Percentiles rank a stretch among this genome's conserved stretches.
Conservation (phyloP, 2,888 invertebrate genomes). For the Caenorhabditis macrosperma region DNA sequence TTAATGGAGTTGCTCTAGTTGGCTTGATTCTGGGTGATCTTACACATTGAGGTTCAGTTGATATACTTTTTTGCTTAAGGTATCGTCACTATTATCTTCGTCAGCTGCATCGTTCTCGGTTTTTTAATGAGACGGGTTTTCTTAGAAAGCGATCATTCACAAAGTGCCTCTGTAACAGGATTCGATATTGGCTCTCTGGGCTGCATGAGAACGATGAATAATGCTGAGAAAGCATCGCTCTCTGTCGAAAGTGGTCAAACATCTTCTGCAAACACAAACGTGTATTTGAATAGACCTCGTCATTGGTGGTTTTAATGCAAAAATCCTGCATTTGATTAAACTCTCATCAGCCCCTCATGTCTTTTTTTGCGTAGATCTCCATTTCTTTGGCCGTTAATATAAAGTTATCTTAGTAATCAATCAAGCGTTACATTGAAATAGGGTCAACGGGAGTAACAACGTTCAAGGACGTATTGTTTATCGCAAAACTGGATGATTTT, state of each 20-base stretch:
- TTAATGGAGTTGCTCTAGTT: conserved; percentile 50
- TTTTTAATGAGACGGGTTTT: conserved; percentile 66
- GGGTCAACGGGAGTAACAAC: too few relatives aligned
- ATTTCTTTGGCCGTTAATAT: too few relatives aligned
- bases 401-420: too few relatives aligned
- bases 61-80: conserved; percentile 49
- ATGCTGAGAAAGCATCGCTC: too few relatives aligned
- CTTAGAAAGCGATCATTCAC: conserved; percentile 58
- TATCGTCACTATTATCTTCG: conserved; percentile 63
- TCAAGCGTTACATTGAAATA: too few relatives aligned
- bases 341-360: too few relatives aligned
- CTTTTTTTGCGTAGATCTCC: too few relatives aligned
- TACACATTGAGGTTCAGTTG: too few relatives aligned
- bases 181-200: conserved; percentile 61
- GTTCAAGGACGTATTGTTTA: too few relatives aligned
- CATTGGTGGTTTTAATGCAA: conserved; percentile 76
- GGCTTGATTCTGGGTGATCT: conserved; percentile 43
- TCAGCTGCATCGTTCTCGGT: conserved; percentile 61
- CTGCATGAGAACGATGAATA: conserved; percentile 25
- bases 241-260: conserved; percentile 8
- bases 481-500: too few relatives aligned
- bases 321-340: too few relatives aligned
- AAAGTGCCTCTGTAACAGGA: conserved; percentile 30
- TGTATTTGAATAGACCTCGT: conserved; percentile 71
- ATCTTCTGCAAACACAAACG: conserved; percentile 62